Evolutionary conservation across 2,888 invertebrate species (phyloP).

Genomic region (Eretmocerus hayati): DNA sequence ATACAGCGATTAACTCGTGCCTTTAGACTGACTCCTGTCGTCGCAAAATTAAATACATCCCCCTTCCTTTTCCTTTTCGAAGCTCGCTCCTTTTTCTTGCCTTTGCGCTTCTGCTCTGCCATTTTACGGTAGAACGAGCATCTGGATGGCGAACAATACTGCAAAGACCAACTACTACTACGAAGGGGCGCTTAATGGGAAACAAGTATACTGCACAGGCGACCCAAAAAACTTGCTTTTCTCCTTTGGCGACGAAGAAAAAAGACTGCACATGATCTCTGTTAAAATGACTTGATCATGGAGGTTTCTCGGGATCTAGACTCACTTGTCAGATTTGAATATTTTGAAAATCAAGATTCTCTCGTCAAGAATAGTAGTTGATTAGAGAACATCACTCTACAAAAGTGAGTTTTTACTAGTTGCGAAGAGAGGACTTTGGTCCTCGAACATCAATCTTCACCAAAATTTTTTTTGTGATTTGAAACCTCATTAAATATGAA

Average conservation of each 20-base stretch:
- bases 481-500: too few relatives aligned
- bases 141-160: conserved; percentile 39
- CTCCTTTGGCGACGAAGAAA: conserved; percentile 19
- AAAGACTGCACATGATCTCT: conserved; percentile 12
- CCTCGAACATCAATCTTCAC: too few relatives aligned
- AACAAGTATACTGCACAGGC: conserved; percentile 34
- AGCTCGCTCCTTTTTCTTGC: too few relatives aligned
- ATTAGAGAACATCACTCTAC: too few relatives aligned
- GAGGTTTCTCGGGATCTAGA: too few relatives aligned
- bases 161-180: conserved; percentile 29
- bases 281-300: conserved; percentile 20
- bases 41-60: conserved; percentile 21
- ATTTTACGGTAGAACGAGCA: conserved; percentile 41
- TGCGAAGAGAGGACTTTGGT: too few relatives aligned
- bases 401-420: too few relatives aligned
- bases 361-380: too few relatives aligned
- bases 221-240: conserved; percentile 26
- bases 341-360: too few relatives aligned
- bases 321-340: too few relatives aligned
- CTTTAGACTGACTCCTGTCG: not conserved
- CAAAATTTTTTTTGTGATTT: too few relatives aligned
- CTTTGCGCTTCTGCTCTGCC: conserved; percentile 28
- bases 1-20: conserved; percentile 12
- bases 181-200: conserved; percentile 42
- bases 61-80: conserved; percentile 13